These are phyloP conservation scores for Festucalex cinctus DNA, from an alignment of 2,113 vertebrate species.

Conservation along the genomic window DNA sequence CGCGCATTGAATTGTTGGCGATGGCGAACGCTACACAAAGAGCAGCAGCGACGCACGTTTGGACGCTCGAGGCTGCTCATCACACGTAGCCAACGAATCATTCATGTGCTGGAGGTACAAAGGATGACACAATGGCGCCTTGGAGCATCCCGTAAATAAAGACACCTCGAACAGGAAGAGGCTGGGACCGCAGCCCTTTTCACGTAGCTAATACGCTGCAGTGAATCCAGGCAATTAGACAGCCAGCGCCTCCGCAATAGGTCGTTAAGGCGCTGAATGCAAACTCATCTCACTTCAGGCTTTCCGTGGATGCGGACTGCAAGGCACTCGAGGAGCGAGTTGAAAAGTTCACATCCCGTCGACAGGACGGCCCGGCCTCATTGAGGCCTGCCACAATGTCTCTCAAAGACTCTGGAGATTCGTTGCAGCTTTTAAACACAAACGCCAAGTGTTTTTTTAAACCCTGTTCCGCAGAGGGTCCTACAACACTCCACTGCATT, in stretches of 20 bases:
- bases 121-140: too few relatives aligned
- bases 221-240: conserved; percentile 95
- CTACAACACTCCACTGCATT: conserved; percentile 44
- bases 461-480: conserved; percentile 35
- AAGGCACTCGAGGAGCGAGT: conserved; percentile 55
- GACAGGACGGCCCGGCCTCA: conserved; percentile 45
- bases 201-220: conserved; percentile 84
- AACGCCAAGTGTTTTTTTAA: conserved; percentile 52
- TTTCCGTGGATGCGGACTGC: conserved; percentile 34
- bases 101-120: too few relatives aligned
- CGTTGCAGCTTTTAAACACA: conserved; percentile 50
- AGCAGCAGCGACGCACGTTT: too few relatives aligned
- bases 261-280: too few relatives aligned
- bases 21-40: background rate
- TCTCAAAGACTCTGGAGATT: conserved; percentile 41
- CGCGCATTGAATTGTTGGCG: background rate
- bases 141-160: conserved; percentile 31
- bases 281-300: conserved; percentile 79
- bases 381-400: conserved; percentile 57
- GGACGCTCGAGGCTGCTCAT: too few relatives aligned
- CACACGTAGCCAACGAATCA: too few relatives aligned
- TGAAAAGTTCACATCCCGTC: conserved; percentile 64
- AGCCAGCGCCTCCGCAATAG: conserved; percentile 76
- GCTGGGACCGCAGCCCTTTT: conserved; percentile 75
- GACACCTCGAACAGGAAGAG: conserved; percentile 26